Conservation (phyloP, 2,888 invertebrate genomes). For the Gari tellinella region DNA sequence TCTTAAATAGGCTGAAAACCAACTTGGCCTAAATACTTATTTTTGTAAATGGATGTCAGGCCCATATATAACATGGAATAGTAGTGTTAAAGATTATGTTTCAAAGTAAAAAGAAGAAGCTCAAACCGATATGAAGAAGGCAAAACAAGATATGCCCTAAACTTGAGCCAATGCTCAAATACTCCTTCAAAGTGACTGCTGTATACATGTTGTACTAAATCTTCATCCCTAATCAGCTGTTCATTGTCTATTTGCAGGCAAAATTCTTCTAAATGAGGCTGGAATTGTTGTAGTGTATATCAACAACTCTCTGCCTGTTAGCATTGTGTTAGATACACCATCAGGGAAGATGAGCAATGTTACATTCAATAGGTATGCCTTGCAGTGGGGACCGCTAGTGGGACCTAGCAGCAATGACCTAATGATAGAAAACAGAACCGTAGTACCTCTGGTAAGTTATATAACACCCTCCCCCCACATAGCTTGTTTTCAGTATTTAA, state of each 20-base stretch:
- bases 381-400: conserved; percentile 66
- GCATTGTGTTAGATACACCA: conserved; percentile 41
- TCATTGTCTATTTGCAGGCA: conserved; percentile 28
- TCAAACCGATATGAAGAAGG: no score
- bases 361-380: conserved; percentile 49
- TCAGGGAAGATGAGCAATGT: conserved; percentile 24
- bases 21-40: no score
- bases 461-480: no score
- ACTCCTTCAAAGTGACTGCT: no score
- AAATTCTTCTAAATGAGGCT: conserved; percentile 37
- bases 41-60: no score
- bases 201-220: neutral
- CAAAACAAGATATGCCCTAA: no score
- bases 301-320: conserved; percentile 47
- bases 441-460: conserved; percentile 51
- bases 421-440: conserved; percentile 49
- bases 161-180: no score
- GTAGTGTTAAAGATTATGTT: no score
- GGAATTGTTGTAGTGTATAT: conserved; percentile 55
- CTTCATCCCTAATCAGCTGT: neutral
- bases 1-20: no score
- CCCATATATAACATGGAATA: no score
- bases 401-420: conserved; percentile 28
- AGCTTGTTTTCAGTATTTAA: no score
- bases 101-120: no score